Conservation (phyloP, 2,888 invertebrate species). For the Mongoloraphidia duomilia region DNA sequence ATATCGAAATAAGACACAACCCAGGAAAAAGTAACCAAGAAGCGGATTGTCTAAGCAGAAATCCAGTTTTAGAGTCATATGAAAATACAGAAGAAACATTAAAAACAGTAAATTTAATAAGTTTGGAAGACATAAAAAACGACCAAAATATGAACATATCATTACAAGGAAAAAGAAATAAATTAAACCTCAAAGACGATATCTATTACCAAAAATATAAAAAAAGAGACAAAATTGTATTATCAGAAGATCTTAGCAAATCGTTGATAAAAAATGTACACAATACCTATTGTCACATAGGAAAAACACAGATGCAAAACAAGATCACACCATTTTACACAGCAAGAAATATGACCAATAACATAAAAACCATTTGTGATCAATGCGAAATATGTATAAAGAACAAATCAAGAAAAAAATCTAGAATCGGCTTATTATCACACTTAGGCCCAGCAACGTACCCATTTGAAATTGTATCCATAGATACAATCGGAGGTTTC, state of each 20-base stretch:
- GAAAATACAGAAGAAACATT: slow-evolving; percentile 8
- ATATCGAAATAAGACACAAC: slow-evolving; percentile 13
- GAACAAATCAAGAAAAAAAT: slow-evolving; percentile 18
- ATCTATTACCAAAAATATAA: slow-evolving; percentile 7
- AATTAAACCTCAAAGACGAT: slow-evolving; percentile 4
- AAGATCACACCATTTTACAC: slow-evolving; percentile 3
- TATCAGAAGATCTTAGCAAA: slow-evolving; percentile 10
- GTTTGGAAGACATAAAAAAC: not conserved
- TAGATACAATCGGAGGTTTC: slow-evolving; percentile 20
- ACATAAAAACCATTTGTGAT: slow-evolving; percentile 4
- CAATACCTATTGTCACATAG: slow-evolving; percentile 6
- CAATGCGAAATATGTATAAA: slow-evolving; percentile 13
- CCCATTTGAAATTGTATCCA: slow-evolving; percentile 19
- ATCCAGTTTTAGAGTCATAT: slow-evolving; percentile 11
- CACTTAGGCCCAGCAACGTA: slow-evolving; percentile 18
- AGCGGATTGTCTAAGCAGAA: slow-evolving; percentile 11
- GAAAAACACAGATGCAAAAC: not conserved
- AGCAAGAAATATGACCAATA: slow-evolving; percentile 3
- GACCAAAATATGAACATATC: slow-evolving; percentile 3
- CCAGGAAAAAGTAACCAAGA: slow-evolving; percentile 13
- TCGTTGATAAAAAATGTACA: slow-evolving; percentile 9
- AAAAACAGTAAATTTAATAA: slow-evolving; percentile 5
- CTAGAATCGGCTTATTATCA: slow-evolving; percentile 14
- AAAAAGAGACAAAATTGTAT: slow-evolving; percentile 9
- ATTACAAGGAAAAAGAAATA: not conserved